A percentile compares a stretch with the other conserved stretches of the same genome.
Conservation (phyloP, 2,888 invertebrate genomes). For the Drosophila helvetica region DNA sequence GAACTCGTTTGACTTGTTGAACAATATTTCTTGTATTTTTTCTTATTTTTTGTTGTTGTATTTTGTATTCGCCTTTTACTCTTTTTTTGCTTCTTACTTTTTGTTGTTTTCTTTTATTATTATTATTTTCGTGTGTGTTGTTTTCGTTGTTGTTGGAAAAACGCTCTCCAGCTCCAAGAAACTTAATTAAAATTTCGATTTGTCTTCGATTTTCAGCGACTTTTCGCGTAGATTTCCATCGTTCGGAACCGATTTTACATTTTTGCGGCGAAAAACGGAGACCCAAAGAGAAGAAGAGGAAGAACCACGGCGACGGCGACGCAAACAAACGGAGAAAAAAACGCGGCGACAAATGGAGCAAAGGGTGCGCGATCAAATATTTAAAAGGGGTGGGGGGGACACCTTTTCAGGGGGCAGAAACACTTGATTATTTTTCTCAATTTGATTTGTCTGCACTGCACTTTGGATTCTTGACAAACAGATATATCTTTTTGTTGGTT, state of each 20-base stretch:
- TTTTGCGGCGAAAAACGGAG: constrained; percentile 60
- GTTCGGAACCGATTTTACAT: constrained; percentile 49
- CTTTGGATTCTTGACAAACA: constrained; percentile 6
- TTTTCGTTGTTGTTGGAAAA: constrained; percentile 2
- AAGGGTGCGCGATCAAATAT: constrained; percentile 14
- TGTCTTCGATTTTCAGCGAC: background rate
- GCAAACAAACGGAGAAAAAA: constrained; percentile 60
- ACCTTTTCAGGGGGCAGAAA: constrained; percentile 5
- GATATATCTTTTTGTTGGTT: constrained; percentile 9
- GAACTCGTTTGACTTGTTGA: constrained; percentile 84
- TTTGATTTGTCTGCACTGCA: constrained; percentile 45
- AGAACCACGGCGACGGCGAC: constrained; percentile 45
- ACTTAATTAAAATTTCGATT: background rate
- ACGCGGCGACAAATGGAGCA: constrained; percentile 46
- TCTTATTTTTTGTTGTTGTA: constrained; percentile 47
- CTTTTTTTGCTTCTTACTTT: constrained; percentile 47
- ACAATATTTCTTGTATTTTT: constrained; percentile 82
- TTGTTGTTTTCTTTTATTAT: constrained; percentile 40
- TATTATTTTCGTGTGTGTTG: constrained; percentile 34
- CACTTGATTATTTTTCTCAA: background rate
- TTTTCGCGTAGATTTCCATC: constrained; percentile 1
- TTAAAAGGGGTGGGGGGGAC: background rate
- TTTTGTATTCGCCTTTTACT: constrained; percentile 50
- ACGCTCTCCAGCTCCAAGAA: background rate
- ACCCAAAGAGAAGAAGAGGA: constrained; percentile 25